Percentiles rank a stretch among this genome's conserved stretches.
These are phyloP conservation scores for Linnaemya tessellans DNA, from an alignment of 2,888 invertebrate genomes.

Conservation along the genomic window DNA sequence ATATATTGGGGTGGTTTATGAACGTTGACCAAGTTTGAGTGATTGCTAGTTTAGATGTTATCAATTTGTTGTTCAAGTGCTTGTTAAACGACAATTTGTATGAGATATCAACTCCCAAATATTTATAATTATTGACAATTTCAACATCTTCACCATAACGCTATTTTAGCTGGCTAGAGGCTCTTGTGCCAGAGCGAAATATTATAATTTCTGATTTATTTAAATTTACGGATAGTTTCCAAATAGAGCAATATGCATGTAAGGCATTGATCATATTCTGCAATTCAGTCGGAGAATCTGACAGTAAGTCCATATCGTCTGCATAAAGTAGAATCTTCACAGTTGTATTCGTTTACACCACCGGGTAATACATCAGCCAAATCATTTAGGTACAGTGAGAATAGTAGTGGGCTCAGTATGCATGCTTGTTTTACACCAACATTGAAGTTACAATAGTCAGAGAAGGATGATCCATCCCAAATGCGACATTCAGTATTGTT, in stretches of 20 bases:
- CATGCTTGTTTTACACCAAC: not conserved
- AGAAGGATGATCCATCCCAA: not conserved
- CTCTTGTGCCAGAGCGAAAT: no score
- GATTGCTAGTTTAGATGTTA: not conserved
- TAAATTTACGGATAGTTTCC: not conserved
- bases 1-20: not conserved
- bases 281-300: no score
- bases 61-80: not conserved
- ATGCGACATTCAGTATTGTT: not conserved
- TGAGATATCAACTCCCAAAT: not conserved
- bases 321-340: no score
- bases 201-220: not conserved
- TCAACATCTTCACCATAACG: not conserved
- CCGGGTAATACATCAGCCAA: no score
- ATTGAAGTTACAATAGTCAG: not conserved
- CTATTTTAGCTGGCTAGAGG: not conserved
- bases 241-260: not conserved
- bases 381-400: no score
- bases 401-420: no score
- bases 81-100: not conserved
- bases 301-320: no score
- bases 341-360: no score
- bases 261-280: no score
- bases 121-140: constrained; percentile 5
- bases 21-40: not conserved